Evolutionary conservation across 2,888 invertebrate genomes (phyloP), one percentile per base, ranked within the genome.

Genomic region (Pristionchus entomophagus): DNA sequence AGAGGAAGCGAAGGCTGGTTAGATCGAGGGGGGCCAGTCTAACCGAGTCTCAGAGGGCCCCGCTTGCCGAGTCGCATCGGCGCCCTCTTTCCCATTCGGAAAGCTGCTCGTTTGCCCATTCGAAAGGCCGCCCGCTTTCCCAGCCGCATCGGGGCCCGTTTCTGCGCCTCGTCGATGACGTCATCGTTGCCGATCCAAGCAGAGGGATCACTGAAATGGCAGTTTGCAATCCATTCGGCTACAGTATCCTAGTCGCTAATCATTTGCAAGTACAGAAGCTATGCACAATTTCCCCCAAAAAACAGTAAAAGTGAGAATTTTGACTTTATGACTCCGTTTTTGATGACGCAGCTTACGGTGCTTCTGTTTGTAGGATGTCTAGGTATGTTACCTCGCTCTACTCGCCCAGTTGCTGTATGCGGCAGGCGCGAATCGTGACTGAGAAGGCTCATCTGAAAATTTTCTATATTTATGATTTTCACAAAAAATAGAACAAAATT

Each of bases 41-140:
- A 85, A 69, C 89, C 89, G 51, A 89, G 87, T 87, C 89, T 86
- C 85, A 89, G 86, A 59, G 88, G 86, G 12, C 89, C 87, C 85
- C 89, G 62, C 80, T 90, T 88, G 86, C 90, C 90, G 32, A 90
- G 86, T 73, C 90, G 86, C 88, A 90, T 88, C 85, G 89, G 86
- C 5, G 89, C 89, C 65, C 90, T 86, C 84, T 90, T 90, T 1
- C 90, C 90, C 38, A 90, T 86, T 80, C 90, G 84, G 89, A 90
- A 88, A 82, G 89, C 84, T 0, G 89, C 89, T 77, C 90, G 84
- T 51, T 90, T 90, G 26, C 88, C 88, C 87, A 88, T 86, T 87
- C 89, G 86, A 83, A 89, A 86, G 49, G 88, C 86, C 12, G 89
- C 87, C 82, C 89, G 84, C 78, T 90, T 88, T 84, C 90, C 90